Percentiles rank a stretch among this genome's conserved stretches.
These are phyloP conservation scores for Rhombomys opimus DNA, from an alignment of 2,113 vertebrate species.

Conservation along the genomic window DNA sequence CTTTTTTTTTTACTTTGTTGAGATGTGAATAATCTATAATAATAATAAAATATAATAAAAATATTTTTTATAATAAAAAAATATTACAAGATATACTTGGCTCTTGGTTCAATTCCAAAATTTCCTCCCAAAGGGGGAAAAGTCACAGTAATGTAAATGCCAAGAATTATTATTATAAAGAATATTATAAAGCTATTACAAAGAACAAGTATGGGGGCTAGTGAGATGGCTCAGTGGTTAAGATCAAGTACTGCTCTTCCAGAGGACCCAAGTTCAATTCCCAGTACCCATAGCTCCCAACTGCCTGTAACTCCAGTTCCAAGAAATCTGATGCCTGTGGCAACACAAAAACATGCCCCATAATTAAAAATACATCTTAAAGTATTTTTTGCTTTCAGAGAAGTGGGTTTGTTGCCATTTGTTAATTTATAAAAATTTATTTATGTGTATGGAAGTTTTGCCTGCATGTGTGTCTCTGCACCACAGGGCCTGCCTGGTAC, in stretches of 20 bases:
- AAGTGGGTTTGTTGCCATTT: not conserved
- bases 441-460: not conserved
- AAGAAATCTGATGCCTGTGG: not conserved
- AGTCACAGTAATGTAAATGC: not conserved
- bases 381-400: not conserved
- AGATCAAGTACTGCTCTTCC: not conserved
- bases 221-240: not conserved
- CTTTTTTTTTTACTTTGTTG: not conserved
- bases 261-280: not conserved
- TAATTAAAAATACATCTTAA: not conserved
- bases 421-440: conserved; percentile 6
- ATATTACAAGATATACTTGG: not conserved
- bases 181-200: conserved; percentile 31
- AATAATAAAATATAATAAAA: too few relatives aligned
- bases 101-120: not conserved
- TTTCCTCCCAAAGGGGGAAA: not conserved
- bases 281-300: not conserved
- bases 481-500: not conserved
- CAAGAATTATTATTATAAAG: conserved; percentile 1
- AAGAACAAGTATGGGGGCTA: not conserved
- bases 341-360: not conserved
- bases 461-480: not conserved
- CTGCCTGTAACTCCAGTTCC: not conserved
- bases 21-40: too few relatives aligned
- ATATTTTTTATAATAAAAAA: conserved; percentile 43